These are phyloP conservation scores for Eupsilia transversa DNA, from an alignment of 2,888 invertebrate genomes.

Conservation along the genomic window DNA sequence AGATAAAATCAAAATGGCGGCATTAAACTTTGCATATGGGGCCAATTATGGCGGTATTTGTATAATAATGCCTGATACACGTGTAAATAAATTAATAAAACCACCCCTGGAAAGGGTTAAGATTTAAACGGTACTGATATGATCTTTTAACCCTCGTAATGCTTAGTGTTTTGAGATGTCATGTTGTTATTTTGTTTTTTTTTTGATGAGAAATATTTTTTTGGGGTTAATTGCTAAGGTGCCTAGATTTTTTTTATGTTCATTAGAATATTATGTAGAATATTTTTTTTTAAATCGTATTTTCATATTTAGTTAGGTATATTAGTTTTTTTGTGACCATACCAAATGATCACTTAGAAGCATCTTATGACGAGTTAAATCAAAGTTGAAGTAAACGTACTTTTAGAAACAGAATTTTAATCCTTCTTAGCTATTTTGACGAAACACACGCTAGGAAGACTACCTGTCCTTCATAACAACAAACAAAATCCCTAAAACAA, in stretches of 20 bases:
- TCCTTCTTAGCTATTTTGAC: neutral
- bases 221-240: neutral
- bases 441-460: neutral
- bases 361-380: neutral
- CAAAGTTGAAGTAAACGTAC: neutral
- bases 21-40: conserved; percentile 89
- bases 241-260: neutral
- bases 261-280: neutral
- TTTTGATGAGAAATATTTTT: neutral
- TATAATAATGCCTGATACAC: conserved; percentile 83
- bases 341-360: neutral
- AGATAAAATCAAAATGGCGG: conserved; percentile 84
- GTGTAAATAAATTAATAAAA: conserved; percentile 90
- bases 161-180: conserved; percentile 58
- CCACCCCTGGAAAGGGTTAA: conserved; percentile 85
- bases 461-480: conserved; percentile 11
- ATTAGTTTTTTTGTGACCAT: no score
- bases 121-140: conserved; percentile 81
- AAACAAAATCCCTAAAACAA: conserved; percentile 62
- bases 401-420: neutral
- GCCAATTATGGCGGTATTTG: conserved; percentile 84
- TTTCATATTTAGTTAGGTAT: neutral
- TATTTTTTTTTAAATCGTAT: neutral
- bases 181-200: conserved; percentile 26
- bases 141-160: conserved; percentile 78